Evolutionary conservation across 2,888 invertebrate species (phyloP).

Genomic region (Trachelus iudaicus): DNA sequence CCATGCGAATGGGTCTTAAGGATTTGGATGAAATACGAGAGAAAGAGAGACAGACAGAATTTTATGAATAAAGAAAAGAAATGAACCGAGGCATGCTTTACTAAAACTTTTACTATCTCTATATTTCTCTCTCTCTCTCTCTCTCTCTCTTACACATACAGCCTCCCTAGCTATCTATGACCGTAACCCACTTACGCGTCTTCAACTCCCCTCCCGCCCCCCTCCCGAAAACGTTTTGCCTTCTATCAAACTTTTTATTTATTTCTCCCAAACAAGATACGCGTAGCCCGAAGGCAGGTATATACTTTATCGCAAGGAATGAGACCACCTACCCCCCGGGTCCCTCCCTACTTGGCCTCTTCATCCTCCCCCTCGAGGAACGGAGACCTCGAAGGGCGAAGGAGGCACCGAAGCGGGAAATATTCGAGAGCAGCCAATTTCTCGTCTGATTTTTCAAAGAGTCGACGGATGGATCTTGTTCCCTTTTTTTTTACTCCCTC

Average conservation of each 20-base stretch:
- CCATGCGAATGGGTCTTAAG: neutral
- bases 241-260: conserved; percentile 27
- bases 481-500: neutral
- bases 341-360: no score
- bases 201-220: conserved; percentile 5
- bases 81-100: neutral
- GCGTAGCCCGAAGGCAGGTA: conserved; percentile 10
- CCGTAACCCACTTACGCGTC: conserved; percentile 32
- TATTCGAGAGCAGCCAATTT: conserved; percentile 30
- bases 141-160: neutral
- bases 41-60: neutral
- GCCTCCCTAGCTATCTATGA: neutral
- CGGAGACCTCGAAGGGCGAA: conserved; percentile 4
- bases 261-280: conserved; percentile 23
- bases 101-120: neutral
- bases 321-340: neutral
- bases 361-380: neutral
- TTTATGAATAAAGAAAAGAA: neutral
- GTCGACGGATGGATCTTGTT: neutral
- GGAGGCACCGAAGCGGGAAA: conserved; percentile 23
- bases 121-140: neutral
- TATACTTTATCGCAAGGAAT: conserved; percentile 8
- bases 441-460: conserved; percentile 33
- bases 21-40: neutral
- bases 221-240: neutral